Conservation (phyloP, 2,113 vertebrate species). For the Atrichornis clamosus region DNA sequence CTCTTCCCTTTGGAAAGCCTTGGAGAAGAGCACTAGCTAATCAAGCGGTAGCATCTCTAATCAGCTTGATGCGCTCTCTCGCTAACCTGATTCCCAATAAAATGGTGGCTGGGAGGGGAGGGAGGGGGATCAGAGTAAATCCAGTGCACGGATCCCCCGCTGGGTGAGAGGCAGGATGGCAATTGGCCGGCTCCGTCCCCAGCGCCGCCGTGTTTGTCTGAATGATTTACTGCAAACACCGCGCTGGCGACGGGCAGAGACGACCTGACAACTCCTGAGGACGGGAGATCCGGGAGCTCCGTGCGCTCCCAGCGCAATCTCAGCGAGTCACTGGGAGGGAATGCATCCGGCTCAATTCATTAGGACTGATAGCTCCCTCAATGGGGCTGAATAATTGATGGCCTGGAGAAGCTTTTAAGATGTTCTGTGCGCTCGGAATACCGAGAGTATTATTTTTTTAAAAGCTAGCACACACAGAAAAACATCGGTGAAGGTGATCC, state of each 20-base stretch:
- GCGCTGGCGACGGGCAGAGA: background rate
- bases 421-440: conserved; percentile 57
- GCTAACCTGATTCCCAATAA: conserved; percentile 65
- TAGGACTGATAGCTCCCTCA: conserved; percentile 79
- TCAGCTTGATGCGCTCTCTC: conserved; percentile 63
- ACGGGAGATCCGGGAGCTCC: background rate
- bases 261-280: background rate
- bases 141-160: conserved; percentile 6
- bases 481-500: conserved; percentile 60
- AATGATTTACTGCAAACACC: conserved; percentile 41
- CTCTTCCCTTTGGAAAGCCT: background rate
- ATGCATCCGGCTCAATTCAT: conserved; percentile 76
- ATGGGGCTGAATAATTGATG: conserved; percentile 83
- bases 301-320: conserved; percentile 53
- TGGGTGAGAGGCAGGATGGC: background rate
- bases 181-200: background rate
- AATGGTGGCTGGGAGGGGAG: background rate
- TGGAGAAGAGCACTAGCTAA: conserved; percentile 50
- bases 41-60: conserved; percentile 62
- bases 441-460: conserved; percentile 70
- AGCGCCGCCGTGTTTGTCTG: conserved; percentile 2
- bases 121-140: background rate
- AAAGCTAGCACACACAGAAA: conserved; percentile 67
- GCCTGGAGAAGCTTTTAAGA: conserved; percentile 74
- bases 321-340: conserved; percentile 59